phyloP scores from a whole-genome alignment of 1,140 invertebrate species.

The Globodera ellingtonae region DNA sequence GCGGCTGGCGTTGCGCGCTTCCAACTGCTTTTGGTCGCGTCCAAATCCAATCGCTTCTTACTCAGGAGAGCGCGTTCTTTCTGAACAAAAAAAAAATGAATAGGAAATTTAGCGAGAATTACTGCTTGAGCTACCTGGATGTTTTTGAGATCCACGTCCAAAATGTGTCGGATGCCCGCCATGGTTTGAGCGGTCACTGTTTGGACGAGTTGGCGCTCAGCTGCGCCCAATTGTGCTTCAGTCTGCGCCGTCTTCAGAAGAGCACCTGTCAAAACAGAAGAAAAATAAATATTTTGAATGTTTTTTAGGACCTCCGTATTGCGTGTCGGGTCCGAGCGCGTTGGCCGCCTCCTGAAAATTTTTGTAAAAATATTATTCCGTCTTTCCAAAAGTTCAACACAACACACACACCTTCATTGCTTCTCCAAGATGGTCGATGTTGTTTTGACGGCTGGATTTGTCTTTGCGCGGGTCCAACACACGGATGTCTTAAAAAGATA shows the following conservation, averaged over 20 bases:
- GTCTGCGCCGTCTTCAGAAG: conserved; percentile 86
- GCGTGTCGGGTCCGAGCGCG: conserved; percentile 82
- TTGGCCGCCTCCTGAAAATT: conserved; percentile 77
- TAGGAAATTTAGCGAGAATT: too few species aligned
- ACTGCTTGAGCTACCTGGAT: too few species aligned
- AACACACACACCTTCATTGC: conserved; percentile 76
- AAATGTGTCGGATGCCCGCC: conserved; percentile 72
- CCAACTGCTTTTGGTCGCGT: too few species aligned
- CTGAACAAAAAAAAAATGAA: too few species aligned
- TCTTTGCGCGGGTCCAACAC: conserved; percentile 91
- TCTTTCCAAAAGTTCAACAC: too few species aligned
- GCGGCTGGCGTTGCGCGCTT: too few species aligned
- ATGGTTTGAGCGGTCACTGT: conserved; percentile 80
- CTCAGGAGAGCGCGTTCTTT: too few species aligned
- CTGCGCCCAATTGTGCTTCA: conserved; percentile 82
- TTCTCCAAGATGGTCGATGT: conserved; percentile 82
- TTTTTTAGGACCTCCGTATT: conserved; percentile 74
- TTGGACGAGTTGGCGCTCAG: conserved; percentile 84
- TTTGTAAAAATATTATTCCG: neutral
- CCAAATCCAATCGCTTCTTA: too few species aligned
- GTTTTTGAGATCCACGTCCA: too few species aligned
- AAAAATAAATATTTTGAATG: neutral
- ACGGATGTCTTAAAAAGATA: conserved; percentile 75
- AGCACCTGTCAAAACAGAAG: conserved; percentile 68
- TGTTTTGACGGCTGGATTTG: conserved; percentile 81